Conservation (phyloP, 2,888 invertebrate species). For the Thereva unica region DNA sequence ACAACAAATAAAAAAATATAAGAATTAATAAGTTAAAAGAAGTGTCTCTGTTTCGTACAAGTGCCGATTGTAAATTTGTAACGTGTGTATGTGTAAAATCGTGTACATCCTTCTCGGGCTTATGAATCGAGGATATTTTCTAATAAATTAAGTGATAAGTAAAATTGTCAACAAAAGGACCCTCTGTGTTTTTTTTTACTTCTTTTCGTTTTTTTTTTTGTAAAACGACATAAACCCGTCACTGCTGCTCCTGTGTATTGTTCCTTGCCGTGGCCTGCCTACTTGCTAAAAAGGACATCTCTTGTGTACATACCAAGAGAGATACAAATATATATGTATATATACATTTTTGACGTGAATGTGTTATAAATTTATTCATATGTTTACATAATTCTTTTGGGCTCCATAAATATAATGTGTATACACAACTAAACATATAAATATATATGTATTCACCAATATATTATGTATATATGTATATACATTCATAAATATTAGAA, state of each 20-base stretch:
- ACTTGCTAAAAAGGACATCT: too few relatives aligned
- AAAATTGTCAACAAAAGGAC: conserved; percentile 17
- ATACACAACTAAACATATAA: background rate
- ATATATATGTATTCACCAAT: background rate
- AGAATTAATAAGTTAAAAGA: too few relatives aligned
- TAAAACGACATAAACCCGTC: too few relatives aligned
- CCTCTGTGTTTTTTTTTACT: background rate
- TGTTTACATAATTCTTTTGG: conserved; percentile 20
- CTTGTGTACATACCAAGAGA: background rate
- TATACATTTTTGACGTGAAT: background rate
- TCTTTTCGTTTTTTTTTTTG: too few relatives aligned
- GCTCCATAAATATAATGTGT: conserved; percentile 4
- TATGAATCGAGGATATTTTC: background rate
- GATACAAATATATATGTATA: background rate
- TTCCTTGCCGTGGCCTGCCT: too few relatives aligned
- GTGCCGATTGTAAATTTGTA: too few relatives aligned
- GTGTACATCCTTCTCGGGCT: too few relatives aligned
- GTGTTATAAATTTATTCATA: conserved; percentile 15
- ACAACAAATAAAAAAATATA: too few relatives aligned
- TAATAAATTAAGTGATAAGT: conserved; percentile 27
- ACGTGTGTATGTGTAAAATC: too few relatives aligned
- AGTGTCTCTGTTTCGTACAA: too few relatives aligned
- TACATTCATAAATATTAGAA: too few relatives aligned
- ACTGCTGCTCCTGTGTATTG: too few relatives aligned
- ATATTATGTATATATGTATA: background rate